Base-by-base conservation (phyloP, 1,140 invertebrate genomes). In the Pectinophora gossypiella region DNA sequence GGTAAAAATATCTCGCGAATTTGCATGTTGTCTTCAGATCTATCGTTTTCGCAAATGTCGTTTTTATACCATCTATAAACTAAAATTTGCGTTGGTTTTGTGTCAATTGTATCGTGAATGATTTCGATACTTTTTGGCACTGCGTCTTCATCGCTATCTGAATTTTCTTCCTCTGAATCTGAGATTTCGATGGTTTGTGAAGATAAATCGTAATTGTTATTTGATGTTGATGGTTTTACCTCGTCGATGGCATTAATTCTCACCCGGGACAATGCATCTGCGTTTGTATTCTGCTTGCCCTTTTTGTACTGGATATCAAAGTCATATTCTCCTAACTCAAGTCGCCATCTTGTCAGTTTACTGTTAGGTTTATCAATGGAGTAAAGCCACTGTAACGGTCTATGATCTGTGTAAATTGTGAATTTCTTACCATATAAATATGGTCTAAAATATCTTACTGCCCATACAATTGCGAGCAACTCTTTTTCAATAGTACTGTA, bases 321-420 rank as follows among this genome's bases (percentile, higher is more conserved):
- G 20, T 79, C 54, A 59, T 70, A 86, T 15, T 71, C 64, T 57
- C 72, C 66, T 12, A 87, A 44, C 51, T 64, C 48, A 16, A 85
- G 40, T 13, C 56, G 22, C 35, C 35, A 38, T n/a, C 35, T 12
- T 7, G 4, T 3, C 35, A 38, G 15, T 13, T 38, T 38, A 15
- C n/a, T 13, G 15, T 15, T 38, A 6, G 35, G 35, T n/a, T 38
- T n/a, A 3, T 12, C n/a, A 3, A n/a, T 3, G n/a, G 10, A n/a
- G n/a, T n/a, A 38, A 13, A 38, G n/a, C 35, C 35, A 38, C 19
- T 43, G 81, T 80, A 89, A 54, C 1, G 76, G 69, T 50, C 68
- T 66, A 44, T 89, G 82, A 46, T 90, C 87, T 0, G 84, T 88
- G 22, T 68, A 42, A 1, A 88, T 60, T 1, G 32, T 72, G 53